A percentile compares a stretch with the other conserved stretches of the same genome.
These are phyloP conservation scores for Sialia sialis DNA, from an alignment of 2,113 vertebrate genomes.

Conservation along the genomic window DNA sequence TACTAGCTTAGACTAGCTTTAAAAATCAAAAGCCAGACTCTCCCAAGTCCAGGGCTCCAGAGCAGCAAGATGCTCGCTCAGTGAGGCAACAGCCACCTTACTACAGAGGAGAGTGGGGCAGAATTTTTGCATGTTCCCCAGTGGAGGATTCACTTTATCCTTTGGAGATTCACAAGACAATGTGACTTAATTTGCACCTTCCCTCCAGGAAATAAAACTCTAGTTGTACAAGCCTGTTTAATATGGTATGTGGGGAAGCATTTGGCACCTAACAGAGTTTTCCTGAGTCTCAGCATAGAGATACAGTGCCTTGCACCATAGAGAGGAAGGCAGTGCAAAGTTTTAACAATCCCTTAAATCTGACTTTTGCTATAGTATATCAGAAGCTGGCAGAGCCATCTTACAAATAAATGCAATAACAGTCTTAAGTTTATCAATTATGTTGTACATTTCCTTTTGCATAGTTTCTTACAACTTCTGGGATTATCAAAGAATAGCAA, in stretches of 20 bases:
- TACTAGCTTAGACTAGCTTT: background rate
- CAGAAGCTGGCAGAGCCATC: background rate
- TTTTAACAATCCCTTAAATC: background rate
- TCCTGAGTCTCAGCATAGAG: background rate
- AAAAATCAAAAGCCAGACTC: background rate
- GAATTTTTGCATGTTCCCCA: background rate
- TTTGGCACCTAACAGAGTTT: background rate
- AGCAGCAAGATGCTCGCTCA: background rate
- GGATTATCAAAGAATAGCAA: background rate
- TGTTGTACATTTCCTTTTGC: background rate
- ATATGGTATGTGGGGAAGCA: background rate
- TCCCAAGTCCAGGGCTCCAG: background rate
- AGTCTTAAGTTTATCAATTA: background rate
- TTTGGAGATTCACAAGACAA: background rate
- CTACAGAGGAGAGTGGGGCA: rapidly evolving
- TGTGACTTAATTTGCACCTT: background rate
- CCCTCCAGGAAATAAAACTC: background rate
- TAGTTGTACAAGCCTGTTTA: background rate
- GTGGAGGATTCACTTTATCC: background rate
- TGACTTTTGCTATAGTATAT: background rate
- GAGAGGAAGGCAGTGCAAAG: background rate
- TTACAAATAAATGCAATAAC: background rate
- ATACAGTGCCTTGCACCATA: background rate
- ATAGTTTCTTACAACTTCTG: background rate
- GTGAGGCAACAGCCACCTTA: background rate